phyloP scores from a whole-genome alignment of 2,888 invertebrate species.

The Syritta pipiens region DNA sequence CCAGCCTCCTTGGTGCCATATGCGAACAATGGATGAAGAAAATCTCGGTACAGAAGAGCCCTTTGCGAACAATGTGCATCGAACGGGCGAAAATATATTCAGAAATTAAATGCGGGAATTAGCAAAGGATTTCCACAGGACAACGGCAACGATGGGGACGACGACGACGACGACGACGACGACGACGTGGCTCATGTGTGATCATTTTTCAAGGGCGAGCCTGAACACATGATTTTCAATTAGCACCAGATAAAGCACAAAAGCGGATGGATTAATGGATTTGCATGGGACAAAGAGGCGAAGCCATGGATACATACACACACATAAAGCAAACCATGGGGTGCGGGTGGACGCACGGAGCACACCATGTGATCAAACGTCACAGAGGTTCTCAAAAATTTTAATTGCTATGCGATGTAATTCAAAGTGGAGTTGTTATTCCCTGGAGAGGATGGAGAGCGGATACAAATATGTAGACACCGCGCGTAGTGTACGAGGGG shows the following conservation, averaged over 20 bases:
- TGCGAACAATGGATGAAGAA: slow-evolving; percentile 44
- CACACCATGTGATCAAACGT: slow-evolving; percentile 36
- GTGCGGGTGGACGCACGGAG: not conserved
- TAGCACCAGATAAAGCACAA: slow-evolving; percentile 61
- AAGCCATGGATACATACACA: slow-evolving; percentile 35
- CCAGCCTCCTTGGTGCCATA: slow-evolving; percentile 36
- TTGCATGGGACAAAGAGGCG: slow-evolving; percentile 44
- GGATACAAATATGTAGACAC: not conserved
- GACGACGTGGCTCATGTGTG: not conserved
- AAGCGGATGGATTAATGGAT: slow-evolving; percentile 63
- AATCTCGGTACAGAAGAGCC: slow-evolving; percentile 11
- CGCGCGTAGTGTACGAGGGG: not conserved
- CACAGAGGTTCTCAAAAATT: slow-evolving; percentile 43
- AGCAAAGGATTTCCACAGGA: slow-evolving; percentile 56
- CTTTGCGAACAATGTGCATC: slow-evolving; percentile 10
- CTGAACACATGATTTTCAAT: slow-evolving; percentile 58
- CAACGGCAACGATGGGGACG: too few species aligned
- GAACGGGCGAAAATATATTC: slow-evolving; percentile 54
- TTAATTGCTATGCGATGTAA: slow-evolving; percentile 60
- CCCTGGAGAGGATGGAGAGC: slow-evolving; percentile 17
- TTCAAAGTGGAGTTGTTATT: slow-evolving; percentile 45
- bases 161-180: too few species aligned
- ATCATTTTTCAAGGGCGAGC: slow-evolving; percentile 56
- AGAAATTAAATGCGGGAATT: slow-evolving; percentile 60
- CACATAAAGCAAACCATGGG: not conserved